A percentile compares a stretch with the other conserved stretches of the same genome.
phyloP scores from a whole-genome alignment of 2,888 invertebrate species.

The Lepidocyrtoides sp. region DNA sequence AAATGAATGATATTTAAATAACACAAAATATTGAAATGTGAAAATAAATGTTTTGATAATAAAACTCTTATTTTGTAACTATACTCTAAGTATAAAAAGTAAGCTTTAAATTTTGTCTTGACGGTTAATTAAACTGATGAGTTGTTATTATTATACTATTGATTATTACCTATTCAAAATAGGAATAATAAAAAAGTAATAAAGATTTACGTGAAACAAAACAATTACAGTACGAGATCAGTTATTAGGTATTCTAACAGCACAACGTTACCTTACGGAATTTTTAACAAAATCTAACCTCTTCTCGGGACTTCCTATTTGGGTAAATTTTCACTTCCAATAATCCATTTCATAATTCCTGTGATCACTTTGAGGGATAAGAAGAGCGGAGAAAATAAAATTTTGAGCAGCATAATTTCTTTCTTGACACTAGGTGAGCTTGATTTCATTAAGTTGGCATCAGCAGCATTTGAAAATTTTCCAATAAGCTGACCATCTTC shows the following conservation, averaged over 20 bases:
- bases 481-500: background rate
- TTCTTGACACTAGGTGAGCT: background rate
- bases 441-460: background rate
- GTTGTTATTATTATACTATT: conserved; percentile 21
- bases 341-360: conserved; percentile 41
- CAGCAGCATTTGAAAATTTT: background rate
- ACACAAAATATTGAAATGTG: conserved; percentile 32
- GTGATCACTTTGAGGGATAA: background rate
- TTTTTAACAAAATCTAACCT: no score
- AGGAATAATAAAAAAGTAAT: conserved; percentile 16
- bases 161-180: background rate
- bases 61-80: conserved; percentile 32
- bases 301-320: no score
- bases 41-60: conserved; percentile 25
- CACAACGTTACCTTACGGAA: no score
- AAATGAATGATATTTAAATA: conserved; percentile 41
- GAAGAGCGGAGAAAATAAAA: background rate
- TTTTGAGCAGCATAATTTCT: background rate
- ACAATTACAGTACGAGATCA: no score
- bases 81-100: conserved; percentile 6
- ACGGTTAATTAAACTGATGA: conserved; percentile 41
- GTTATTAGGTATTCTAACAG: no score
- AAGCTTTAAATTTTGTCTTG: conserved; percentile 34
- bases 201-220: background rate
- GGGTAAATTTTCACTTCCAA: background rate